phyloP scores from a whole-genome alignment of 2,113 vertebrate species.

The Nipponia nippon region DNA sequence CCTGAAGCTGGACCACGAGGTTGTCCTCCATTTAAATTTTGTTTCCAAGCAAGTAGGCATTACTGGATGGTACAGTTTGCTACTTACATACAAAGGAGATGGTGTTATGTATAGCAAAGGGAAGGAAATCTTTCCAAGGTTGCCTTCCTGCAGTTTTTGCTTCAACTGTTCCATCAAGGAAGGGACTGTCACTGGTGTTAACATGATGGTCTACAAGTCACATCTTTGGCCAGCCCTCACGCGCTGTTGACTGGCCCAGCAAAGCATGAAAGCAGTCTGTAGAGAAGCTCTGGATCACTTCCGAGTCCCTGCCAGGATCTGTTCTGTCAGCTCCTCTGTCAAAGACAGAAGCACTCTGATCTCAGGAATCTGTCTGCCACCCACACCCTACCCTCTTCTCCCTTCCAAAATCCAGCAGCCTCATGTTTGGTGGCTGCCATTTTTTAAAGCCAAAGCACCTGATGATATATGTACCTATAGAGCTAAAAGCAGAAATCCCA shows the following conservation, averaged over 20 bases:
- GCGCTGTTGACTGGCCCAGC: not conserved
- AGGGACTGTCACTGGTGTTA: not conserved
- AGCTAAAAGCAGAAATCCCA: not conserved
- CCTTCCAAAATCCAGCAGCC: not conserved
- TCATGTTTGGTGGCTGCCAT: not conserved
- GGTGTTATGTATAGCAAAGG: not conserved
- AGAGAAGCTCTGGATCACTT: not conserved
- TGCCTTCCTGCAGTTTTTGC: not conserved
- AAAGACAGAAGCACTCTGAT: not conserved
- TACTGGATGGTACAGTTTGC: not conserved
- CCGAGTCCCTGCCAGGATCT: not conserved
- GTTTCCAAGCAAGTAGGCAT: not conserved
- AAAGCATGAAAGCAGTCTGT: not conserved
- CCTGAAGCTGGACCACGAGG: not conserved
- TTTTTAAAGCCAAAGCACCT: not conserved
- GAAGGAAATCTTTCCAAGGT: slow-evolving; percentile 11
- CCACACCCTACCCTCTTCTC: accelerated
- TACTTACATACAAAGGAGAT: not conserved
- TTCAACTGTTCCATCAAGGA: slow-evolving; percentile 2
- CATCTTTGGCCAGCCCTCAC: not conserved
- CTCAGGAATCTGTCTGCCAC: not conserved
- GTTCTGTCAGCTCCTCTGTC: not conserved
- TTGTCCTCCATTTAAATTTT: not conserved
- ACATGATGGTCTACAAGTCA: not conserved
- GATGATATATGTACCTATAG: not conserved